These are phyloP conservation scores for Rugalucina vietnamica DNA, from an alignment of 2,888 invertebrate species.

Conservation along the genomic window DNA sequence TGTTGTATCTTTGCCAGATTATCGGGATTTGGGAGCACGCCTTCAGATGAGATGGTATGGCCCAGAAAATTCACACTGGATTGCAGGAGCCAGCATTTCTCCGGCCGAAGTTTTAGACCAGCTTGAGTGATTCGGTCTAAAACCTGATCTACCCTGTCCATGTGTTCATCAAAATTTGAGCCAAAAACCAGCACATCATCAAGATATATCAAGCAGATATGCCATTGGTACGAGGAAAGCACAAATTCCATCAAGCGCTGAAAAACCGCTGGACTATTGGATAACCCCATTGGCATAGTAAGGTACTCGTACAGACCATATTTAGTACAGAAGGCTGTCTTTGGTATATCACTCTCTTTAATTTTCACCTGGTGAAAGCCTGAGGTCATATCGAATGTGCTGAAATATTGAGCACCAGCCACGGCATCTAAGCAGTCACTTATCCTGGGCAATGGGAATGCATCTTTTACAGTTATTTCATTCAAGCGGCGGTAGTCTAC, in stretches of 20 bases:
- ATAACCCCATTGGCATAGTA: conserved; percentile 50
- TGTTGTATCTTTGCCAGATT: conserved; percentile 22
- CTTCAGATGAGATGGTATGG: conserved; percentile 24
- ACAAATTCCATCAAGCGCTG: conserved; percentile 55
- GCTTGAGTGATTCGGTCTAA: conserved; percentile 44
- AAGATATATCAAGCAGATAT: conserved; percentile 49
- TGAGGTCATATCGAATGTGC: conserved; percentile 45
- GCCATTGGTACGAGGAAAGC: conserved; percentile 48
- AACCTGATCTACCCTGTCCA: conserved; percentile 37
- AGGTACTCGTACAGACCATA: conserved; percentile 55
- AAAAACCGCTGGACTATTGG: conserved; percentile 43
- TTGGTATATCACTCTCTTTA: conserved; percentile 37
- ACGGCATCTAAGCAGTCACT: conserved; percentile 54
- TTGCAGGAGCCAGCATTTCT: conserved; percentile 48
- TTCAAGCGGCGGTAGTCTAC: conserved; percentile 49
- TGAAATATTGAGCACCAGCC: conserved; percentile 39
- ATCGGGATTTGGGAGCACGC: conserved; percentile 10
- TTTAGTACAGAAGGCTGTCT: conserved; percentile 59
- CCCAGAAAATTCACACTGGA: conserved; percentile 45
- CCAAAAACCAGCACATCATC: conserved; percentile 59
- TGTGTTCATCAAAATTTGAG: conserved; percentile 40
- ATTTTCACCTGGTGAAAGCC: conserved; percentile 58
- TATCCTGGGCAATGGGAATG: conserved; percentile 49
- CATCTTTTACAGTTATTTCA: conserved; percentile 42
- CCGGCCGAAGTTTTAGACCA: conserved; percentile 56